Evolutionary conservation across 2,888 invertebrate species (phyloP).

Genomic region (Rapana venosa): DNA sequence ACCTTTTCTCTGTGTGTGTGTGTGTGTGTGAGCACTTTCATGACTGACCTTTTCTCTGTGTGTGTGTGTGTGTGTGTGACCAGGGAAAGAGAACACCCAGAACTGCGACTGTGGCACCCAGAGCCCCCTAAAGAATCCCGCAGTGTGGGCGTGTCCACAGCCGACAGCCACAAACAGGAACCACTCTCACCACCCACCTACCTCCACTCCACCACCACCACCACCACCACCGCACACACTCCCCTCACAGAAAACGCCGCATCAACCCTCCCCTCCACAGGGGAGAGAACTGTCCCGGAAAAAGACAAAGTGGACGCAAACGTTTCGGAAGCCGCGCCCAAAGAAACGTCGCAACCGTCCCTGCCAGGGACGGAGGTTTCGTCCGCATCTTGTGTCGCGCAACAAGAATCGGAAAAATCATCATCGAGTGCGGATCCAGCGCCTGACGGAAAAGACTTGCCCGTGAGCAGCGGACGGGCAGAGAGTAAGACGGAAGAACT

Average conservation of each 20-base stretch:
- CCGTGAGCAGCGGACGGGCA: neutral
- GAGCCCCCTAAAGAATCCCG: conserved; percentile 48
- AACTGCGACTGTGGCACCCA: conserved; percentile 62
- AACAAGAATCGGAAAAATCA: neutral
- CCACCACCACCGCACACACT: too few relatives aligned
- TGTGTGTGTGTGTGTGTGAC: conserved; percentile 13
- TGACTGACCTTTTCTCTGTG: neutral
- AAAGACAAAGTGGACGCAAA: neutral
- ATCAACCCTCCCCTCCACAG: neutral
- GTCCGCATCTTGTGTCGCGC: neutral
- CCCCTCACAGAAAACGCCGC: too few relatives aligned
- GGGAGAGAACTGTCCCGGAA: neutral
- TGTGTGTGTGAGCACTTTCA: too few relatives aligned
- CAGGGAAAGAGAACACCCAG: conserved; percentile 63
- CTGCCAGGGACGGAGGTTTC: neutral
- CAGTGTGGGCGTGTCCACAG: conserved; percentile 30
- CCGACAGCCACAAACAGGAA: neutral
- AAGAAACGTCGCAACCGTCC: neutral
- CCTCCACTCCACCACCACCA: too few relatives aligned
- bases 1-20: too few relatives aligned
- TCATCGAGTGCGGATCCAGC: neutral
- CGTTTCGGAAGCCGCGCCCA: neutral
- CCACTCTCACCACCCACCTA: neutral
- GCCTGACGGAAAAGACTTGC: neutral
- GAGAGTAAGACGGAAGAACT: neutral